Conservation (phyloP, 2,888 invertebrate genomes). For the Eremobia ochroleuca region DNA sequence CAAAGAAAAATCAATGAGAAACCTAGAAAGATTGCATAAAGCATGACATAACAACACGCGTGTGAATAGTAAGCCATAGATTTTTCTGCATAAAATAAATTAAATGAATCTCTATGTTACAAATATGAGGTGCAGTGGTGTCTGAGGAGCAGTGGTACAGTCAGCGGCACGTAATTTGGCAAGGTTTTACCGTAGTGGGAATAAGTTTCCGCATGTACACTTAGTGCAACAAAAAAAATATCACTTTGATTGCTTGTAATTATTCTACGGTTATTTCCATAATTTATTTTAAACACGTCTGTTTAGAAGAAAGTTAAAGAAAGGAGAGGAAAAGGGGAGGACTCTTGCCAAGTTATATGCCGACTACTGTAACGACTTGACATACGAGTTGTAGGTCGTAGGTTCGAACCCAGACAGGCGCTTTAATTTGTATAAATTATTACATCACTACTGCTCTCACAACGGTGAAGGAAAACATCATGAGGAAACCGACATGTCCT, state of each 20-base stretch:
- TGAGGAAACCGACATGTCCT: background rate
- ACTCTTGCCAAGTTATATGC: too few relatives aligned
- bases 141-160: background rate
- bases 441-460: background rate
- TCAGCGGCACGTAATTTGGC: too few relatives aligned
- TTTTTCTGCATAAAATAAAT: background rate
- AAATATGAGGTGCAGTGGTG: background rate
- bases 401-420: background rate
- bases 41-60: background rate
- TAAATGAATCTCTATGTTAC: background rate
- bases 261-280: too few relatives aligned
- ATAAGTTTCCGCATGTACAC: too few relatives aligned
- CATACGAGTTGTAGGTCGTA: background rate
- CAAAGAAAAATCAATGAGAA: background rate
- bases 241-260: too few relatives aligned
- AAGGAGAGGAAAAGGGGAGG: too few relatives aligned
- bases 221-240: too few relatives aligned
- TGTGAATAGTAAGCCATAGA: background rate
- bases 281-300: too few relatives aligned
- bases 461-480: background rate
- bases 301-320: too few relatives aligned
- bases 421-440: background rate
- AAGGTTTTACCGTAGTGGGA: too few relatives aligned
- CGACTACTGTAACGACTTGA: too few relatives aligned
- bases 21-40: background rate